Evolutionary conservation across 2,113 vertebrate genomes (phyloP), one percentile per base, ranked within the genome.

Genomic region (Anarrhichthys ocellatus): DNA sequence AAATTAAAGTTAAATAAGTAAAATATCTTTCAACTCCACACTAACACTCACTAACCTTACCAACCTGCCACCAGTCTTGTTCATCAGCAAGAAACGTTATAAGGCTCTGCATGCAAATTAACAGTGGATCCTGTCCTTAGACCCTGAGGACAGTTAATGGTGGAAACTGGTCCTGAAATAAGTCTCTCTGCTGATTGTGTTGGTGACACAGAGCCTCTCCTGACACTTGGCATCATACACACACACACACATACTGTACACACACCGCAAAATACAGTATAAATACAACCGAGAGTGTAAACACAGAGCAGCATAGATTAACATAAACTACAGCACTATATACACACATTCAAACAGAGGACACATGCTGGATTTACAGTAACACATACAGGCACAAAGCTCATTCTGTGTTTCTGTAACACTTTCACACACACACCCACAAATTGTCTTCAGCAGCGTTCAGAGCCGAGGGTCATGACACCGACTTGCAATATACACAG

Each of bases 111-210:
- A 74, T 83, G 67, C 42, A 68, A n/a, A 70, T 61, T 18, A 81
- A 50, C 76, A 48, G 65, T 61, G 75, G 32, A 69, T 86, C 68
- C 40, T 63, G 73, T 69, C 69, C 84, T 4, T 27, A 82, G 87
- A 85, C 84, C 67, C 81, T 20, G 72, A 71, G 76, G 87, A 85
- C 65, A 50, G 46, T 69, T 90, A 86, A 87, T 87, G 88, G 83
- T 93, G 92, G 91, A 93, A 92, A 92, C 89, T 82, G 77, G 42
- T 83, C 73, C 81, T 63, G 82, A 88, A 89, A 88, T 87, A 87
- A 88, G 80, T 78, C 86, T 87, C 88, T 86, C 87, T 82, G 74
- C 81, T 90, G 88, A 93, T 86, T 88, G 81, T 91, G 88, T 75
- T 63, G 70, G 75, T 89, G 90, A 92, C 77, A 82, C 84, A 86